phyloP scores from a whole-genome alignment of 2,888 invertebrate species.

The Athalia circularis region DNA sequence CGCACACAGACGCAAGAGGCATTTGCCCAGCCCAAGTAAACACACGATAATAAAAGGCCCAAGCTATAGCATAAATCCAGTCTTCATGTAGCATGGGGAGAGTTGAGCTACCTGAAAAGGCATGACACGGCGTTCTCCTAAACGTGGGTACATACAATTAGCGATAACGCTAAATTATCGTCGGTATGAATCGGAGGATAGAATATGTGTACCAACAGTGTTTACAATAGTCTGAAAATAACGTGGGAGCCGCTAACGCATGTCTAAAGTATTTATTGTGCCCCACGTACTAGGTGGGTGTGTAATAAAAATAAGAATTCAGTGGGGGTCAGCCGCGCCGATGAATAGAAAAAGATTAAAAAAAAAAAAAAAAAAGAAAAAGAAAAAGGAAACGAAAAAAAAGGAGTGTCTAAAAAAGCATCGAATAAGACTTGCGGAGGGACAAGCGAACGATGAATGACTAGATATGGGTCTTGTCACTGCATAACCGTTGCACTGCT shows the following conservation, averaged over 20 bases:
- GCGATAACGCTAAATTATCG: slow-evolving; percentile 10
- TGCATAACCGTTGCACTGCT: slow-evolving; percentile 2
- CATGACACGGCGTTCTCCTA: too few relatives aligned
- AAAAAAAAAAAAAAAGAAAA: not conserved
- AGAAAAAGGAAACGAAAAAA: not conserved
- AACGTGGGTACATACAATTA: slow-evolving; percentile 22
- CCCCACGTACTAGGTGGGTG: slow-evolving; percentile 40
- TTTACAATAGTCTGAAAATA: not conserved
- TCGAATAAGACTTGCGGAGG: slow-evolving; percentile 15
- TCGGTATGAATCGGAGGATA: slow-evolving; percentile 9
- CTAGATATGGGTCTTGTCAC: slow-evolving; percentile 53
- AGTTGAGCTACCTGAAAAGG: too few relatives aligned
- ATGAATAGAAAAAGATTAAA: slow-evolving; percentile 4
- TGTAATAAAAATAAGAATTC: slow-evolving; percentile 33
- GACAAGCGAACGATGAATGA: slow-evolving; percentile 42
- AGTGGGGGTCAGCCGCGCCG: slow-evolving; percentile 15
- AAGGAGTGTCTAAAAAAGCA: not conserved
- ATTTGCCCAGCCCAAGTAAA: not conserved
- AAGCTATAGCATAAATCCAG: too few relatives aligned
- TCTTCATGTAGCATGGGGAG: too few relatives aligned
- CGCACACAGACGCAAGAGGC: not conserved
- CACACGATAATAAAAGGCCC: not conserved
- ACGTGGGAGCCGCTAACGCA: not conserved
- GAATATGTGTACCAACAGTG: not conserved
- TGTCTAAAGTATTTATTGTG: slow-evolving; percentile 8